Conservation (phyloP, 1,140 invertebrate species). For the Panulirus ornatus region DNA sequence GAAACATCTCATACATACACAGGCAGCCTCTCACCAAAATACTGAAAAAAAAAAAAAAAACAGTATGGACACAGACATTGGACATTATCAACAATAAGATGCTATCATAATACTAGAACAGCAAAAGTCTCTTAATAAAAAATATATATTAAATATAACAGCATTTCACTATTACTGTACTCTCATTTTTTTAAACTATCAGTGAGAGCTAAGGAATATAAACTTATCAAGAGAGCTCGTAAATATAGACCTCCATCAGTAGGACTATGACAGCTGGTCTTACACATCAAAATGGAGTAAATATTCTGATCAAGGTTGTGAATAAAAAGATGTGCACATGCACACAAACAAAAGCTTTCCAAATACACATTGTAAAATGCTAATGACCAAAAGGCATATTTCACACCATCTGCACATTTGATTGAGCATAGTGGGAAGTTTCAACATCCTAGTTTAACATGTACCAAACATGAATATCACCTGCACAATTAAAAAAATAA, state of each 20-base stretch:
- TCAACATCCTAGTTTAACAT: not conserved
- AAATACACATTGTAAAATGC: not conserved
- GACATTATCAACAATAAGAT: not conserved
- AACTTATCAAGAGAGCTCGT: not conserved
- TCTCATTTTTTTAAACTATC: not conserved
- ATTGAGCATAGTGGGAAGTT: not conserved
- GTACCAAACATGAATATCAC: not conserved
- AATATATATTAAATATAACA: not conserved
- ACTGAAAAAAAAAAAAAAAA: not conserved
- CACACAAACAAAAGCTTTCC: not conserved
- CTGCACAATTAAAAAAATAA: no score
- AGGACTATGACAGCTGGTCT: not conserved
- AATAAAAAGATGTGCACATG: not conserved
- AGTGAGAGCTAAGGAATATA: not conserved
- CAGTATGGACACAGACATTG: not conserved
- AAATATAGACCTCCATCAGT: not conserved
- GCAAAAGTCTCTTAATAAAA: not conserved
- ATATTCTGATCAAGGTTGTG: not conserved
- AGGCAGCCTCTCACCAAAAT: no score
- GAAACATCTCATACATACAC: not conserved
- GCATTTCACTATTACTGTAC: not conserved
- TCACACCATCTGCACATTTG: no score
- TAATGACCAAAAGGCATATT: no score
- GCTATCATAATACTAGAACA: not conserved
- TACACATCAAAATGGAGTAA: not conserved